Percentiles rank a stretch among this genome's conserved stretches.
phyloP scores from a whole-genome alignment of 2,888 invertebrate genomes.

The Ametastegia equiseti region DNA sequence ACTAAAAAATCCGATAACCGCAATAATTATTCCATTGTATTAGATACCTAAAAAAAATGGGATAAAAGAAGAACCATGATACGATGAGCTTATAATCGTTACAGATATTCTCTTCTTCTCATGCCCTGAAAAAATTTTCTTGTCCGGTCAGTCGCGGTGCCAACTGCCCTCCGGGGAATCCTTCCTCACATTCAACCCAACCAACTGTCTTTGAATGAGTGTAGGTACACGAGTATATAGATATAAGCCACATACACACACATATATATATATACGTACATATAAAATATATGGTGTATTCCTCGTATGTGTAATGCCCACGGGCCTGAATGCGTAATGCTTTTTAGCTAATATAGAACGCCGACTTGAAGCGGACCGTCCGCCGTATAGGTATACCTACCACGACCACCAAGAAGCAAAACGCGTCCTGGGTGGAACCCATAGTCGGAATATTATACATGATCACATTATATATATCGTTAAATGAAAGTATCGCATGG shows the following conservation, averaged over 20 bases:
- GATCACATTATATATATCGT: neutral
- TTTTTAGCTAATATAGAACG: slow-evolving; percentile 68
- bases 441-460: neutral
- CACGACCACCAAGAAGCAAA: slow-evolving; percentile 40
- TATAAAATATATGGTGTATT: neutral
- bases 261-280: neutral
- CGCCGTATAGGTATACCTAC: too few relatives aligned
- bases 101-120: neutral
- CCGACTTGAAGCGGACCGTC: slow-evolving; percentile 43
- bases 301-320: slow-evolving; percentile 52
- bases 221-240: neutral
- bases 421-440: slow-evolving; percentile 15
- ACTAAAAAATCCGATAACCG: too few relatives aligned
- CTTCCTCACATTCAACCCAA: neutral
- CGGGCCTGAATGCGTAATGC: slow-evolving; percentile 67
- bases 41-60: too few relatives aligned
- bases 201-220: neutral
- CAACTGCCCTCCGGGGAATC: slow-evolving; percentile 40
- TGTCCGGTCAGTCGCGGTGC: slow-evolving; percentile 3
- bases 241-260: too few relatives aligned
- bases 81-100: neutral
- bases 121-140: slow-evolving; percentile 1
- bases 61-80: neutral
- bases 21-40: too few relatives aligned
- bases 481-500: too few relatives aligned